These are phyloP conservation scores for Nasonia longicornis DNA, from an alignment of 1,140 invertebrate genomes.

Conservation along the genomic window DNA sequence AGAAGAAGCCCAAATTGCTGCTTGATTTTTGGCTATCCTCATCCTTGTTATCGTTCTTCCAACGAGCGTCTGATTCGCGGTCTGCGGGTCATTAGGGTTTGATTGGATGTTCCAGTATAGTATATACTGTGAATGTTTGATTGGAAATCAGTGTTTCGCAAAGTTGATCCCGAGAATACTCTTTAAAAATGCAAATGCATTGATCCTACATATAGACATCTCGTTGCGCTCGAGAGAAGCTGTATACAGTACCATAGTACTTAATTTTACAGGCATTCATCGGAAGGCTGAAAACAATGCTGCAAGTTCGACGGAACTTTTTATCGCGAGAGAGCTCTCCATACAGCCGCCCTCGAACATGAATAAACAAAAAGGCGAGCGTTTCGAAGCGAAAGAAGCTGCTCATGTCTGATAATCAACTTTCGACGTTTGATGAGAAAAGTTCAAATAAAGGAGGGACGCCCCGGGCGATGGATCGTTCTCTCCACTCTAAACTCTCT, in stretches of 20 bases:
- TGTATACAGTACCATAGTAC: too few relatives aligned
- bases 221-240: too few relatives aligned
- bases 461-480: not conserved
- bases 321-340: too few relatives aligned
- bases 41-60: not conserved
- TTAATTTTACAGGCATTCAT: too few relatives aligned
- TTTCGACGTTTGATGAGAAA: constrained; percentile 19
- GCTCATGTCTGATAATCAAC: not conserved
- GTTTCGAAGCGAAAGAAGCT: not conserved
- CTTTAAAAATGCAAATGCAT: too few relatives aligned
- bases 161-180: not conserved
- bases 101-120: not conserved
- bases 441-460: not conserved
- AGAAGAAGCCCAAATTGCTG: not conserved
- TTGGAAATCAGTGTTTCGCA: not conserved
- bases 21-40: not conserved
- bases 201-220: too few relatives aligned
- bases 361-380: not conserved
- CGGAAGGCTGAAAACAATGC: too few relatives aligned
- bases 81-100: not conserved
- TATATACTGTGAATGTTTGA: not conserved
- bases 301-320: too few relatives aligned
- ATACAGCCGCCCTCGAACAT: not conserved
- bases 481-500: not conserved
- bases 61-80: not conserved